A percentile compares a stretch with the other conserved stretches of the same genome.
phyloP scores from a whole-genome alignment of 1,140 invertebrate genomes.

The Maconellicoccus hirsutus region DNA sequence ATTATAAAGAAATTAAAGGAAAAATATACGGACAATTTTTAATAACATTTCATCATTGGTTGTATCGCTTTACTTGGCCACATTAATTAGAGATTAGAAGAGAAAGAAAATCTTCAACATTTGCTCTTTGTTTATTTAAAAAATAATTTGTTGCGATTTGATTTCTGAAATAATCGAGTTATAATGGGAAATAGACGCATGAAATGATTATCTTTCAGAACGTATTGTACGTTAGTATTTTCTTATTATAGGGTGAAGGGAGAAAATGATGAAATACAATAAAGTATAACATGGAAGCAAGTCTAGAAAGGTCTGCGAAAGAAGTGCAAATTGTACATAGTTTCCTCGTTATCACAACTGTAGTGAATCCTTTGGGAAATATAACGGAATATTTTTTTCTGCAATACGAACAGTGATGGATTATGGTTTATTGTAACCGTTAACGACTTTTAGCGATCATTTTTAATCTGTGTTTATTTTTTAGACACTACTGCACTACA shows the following conservation, averaged over 20 bases:
- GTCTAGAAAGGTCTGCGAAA: neutral
- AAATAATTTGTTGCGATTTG: conserved; percentile 19
- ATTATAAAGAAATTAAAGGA: too few relatives aligned
- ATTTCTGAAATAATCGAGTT: neutral
- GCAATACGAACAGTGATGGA: conserved; percentile 12
- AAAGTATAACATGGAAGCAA: neutral
- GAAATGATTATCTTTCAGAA: conserved; percentile 12
- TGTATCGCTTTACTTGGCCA: too few relatives aligned
- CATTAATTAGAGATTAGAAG: neutral
- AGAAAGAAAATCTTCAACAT: neutral
- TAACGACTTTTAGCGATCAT: conserved; percentile 19
- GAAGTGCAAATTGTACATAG: conserved; percentile 20
- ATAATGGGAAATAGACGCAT: neutral
- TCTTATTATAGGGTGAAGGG: neutral
- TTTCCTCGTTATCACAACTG: conserved; percentile 17
- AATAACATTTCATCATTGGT: too few relatives aligned
- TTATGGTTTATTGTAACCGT: conserved; percentile 12
- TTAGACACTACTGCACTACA: neutral
- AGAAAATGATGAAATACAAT: conserved; percentile 16
- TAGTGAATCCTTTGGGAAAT: conserved; percentile 13
- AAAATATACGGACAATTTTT: too few relatives aligned
- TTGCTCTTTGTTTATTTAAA: conserved; percentile 6
- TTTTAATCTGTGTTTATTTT: conserved; percentile 17
- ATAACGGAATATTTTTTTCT: conserved; percentile 15
- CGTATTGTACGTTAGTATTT: conserved; percentile 12